Base-by-base conservation (phyloP, 2,888 invertebrate genomes). In the Morpho achilles region DNA sequence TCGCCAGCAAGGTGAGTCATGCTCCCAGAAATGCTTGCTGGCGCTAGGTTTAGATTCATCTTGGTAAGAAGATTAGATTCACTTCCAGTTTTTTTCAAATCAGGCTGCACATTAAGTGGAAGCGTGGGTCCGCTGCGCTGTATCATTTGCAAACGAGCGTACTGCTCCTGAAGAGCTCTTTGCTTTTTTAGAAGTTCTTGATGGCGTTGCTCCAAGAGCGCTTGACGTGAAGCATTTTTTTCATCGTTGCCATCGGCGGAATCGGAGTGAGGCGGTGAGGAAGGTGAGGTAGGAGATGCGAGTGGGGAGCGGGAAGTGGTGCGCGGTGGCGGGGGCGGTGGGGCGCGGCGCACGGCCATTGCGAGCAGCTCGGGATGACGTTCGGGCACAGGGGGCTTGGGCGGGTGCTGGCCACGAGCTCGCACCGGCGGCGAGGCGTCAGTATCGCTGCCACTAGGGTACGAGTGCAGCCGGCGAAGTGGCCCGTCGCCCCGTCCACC, bases 241-340 rank as follows among this genome's bases (percentile, higher is more conserved):
- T 80, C 80, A 63, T 79, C 76, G 68, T 71, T 66, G 54, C 72
- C 66, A 50, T 68, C 64, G 56, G 67, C 80, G 55, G 91, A 62
- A 9, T 65, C 91, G 93, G 74, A 94, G 93, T 75, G 96, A 96
- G 56, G 96, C 82, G 62, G 94, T 58, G 94, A 82, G 71, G 93
- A 92, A 23, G 95, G 94, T 65, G 95, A 94, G 48, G 96, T 95
- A 22, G 97, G 97, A 51, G 96, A 96, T 32, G 96, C 95, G 70
- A 97, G 88, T 1, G 97, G 97, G 16, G 97, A 96, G 74, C 96
- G 95, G 52, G 96, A 96, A 69, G 96, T 96, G 68, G 97, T 97
- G 67, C 97, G 93, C n/a, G 97, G 97, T 40, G 97, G 97, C 41
- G 97, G 96, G n/a, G 96, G 97, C 16, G 97, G 97, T 7, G 97